These are phyloP conservation scores for Phalera bucephala DNA, from an alignment of 2,888 invertebrate species.

Conservation along the genomic window DNA sequence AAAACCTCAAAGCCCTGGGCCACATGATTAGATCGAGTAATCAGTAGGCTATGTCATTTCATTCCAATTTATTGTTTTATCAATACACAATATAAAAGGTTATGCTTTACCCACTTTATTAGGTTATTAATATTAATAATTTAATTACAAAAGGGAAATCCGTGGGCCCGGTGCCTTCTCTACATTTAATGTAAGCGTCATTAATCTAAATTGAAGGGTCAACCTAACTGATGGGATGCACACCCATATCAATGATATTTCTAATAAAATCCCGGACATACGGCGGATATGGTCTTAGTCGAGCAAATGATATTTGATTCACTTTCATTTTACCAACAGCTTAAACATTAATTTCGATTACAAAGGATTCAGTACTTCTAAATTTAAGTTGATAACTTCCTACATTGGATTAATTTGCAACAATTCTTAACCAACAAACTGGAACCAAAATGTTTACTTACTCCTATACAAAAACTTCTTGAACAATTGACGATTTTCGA, in stretches of 20 bases:
- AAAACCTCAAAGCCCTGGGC: too few species aligned
- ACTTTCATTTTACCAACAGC: too few species aligned
- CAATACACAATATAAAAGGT: constrained; percentile 4
- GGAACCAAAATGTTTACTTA: constrained; percentile 7
- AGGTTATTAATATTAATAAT: constrained; percentile 20
- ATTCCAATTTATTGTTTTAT: too few species aligned
- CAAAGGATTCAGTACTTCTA: too few species aligned
- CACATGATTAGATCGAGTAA: too few species aligned
- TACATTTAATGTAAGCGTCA: constrained; percentile 42
- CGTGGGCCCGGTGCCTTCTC: constrained; percentile 22
- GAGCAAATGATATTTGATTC: too few species aligned
- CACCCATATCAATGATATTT: constrained; percentile 22
- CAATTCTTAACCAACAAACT: too few species aligned
- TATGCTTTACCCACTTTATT: not conserved
- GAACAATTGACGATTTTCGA: constrained; percentile 19
- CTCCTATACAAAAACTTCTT: too few species aligned
- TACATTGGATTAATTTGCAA: too few species aligned
- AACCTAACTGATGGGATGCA: constrained; percentile 23
- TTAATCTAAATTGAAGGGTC: constrained; percentile 44
- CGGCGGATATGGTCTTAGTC: not conserved
- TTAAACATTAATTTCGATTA: too few species aligned
- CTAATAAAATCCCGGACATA: constrained; percentile 7
- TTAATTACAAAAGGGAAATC: constrained; percentile 36
- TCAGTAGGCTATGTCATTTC: too few species aligned
- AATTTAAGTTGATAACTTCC: too few species aligned